Evolutionary conservation across 2,113 vertebrate genomes (phyloP), one percentile per base, ranked within the genome.

Genomic region (Tetrax tetrax): DNA sequence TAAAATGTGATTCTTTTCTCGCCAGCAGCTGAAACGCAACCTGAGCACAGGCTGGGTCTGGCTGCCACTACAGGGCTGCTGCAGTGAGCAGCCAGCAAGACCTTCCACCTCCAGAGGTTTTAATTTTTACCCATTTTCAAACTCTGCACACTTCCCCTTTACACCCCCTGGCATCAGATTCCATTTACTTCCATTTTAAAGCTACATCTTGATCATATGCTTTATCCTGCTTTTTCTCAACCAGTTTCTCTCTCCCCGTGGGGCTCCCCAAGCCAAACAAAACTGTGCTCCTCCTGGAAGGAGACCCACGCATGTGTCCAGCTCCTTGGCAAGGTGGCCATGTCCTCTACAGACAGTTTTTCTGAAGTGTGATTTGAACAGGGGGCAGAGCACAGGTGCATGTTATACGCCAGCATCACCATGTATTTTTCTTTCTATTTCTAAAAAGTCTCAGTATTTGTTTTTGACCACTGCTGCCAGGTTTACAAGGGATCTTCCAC

Each of bases 1-100:
- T 29, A 47, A 68, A 64, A 51, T 0, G 1, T 31, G 25, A 56
- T 6, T 60, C 63, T 56, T 82, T 37, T 33, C 7, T 33, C 59
- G 31, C 27, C 64, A n/a, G 35, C 0, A 1, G 35, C 43, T 45
- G 50, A 61, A 50, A 27, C 0, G 1, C 0, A 17, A 33, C 60
- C 8, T 6, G 6, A 29, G 79, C 5, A 1, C 31, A 11, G 28
- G 14, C 68, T 69, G 6, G 60, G 45, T 19, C 64, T 23, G 21
- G 61, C 48, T 22, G 38, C 12, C 0, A 1, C 37, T 1, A 1
- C 24, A n/a, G 29, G 29, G 47, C 72, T 81, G 57, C n/a, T 33
- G 35, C 57, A 43, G 29, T 9, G 12, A 35, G 41, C 14, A 69
- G 12, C 24, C 19, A 68, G 33, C 28, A 33, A 47, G 37, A 61